phyloP scores from a whole-genome alignment of 2,113 vertebrate species.

The Saccopteryx leptura region DNA sequence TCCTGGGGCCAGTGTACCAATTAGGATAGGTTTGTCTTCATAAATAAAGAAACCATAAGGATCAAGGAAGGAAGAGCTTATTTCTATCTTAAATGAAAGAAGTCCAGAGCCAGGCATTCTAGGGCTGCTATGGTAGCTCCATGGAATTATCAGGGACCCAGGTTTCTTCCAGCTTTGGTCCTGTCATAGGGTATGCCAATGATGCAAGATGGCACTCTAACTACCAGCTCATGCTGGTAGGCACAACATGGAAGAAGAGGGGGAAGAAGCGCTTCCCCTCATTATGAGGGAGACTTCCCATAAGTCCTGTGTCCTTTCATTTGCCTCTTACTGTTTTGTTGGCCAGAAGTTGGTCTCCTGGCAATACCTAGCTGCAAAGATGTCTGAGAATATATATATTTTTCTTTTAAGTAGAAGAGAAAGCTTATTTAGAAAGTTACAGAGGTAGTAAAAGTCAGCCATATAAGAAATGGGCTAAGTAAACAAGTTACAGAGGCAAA shows the following conservation, averaged over 20 bases:
- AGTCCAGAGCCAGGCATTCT: not conserved
- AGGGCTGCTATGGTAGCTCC: not conserved
- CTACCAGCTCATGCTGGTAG: not conserved
- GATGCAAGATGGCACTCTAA: not conserved
- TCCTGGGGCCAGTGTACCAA: not conserved
- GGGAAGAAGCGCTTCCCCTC: not conserved
- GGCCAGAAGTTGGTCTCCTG: not conserved
- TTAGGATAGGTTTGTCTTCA: not conserved
- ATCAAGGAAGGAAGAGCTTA: not conserved
- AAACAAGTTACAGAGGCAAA: not conserved
- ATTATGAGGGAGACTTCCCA: not conserved
- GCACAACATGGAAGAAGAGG: not conserved
- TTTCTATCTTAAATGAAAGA: slow-evolving; percentile 42
- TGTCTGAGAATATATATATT: not conserved
- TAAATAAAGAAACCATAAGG: not conserved
- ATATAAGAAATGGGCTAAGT: not conserved
- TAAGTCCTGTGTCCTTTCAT: not conserved
- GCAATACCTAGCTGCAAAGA: not conserved
- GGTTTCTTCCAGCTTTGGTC: not conserved
- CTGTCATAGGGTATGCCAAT: not conserved
- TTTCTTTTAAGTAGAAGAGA: not conserved
- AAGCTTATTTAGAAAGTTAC: not conserved
- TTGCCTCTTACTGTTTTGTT: not conserved
- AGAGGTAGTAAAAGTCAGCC: not conserved
- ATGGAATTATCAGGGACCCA: not conserved